Percentiles rank a stretch among this genome's conserved stretches.
Conservation (phyloP, 2,888 invertebrate species). For the Drosophila fulvimacula region DNA sequence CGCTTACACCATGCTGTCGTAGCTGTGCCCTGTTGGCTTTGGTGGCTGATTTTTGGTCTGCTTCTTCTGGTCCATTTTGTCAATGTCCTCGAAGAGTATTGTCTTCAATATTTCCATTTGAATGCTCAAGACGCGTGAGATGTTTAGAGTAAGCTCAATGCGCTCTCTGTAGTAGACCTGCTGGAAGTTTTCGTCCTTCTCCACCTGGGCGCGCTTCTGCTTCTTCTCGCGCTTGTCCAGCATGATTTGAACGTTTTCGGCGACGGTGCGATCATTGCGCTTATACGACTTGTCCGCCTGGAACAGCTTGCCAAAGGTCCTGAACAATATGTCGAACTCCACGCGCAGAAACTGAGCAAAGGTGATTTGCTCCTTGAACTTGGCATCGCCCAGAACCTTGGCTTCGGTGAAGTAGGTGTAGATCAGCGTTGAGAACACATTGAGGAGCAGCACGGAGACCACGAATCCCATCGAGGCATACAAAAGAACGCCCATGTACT, state of each 20-base stretch:
- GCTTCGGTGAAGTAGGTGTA: constrained; percentile 59
- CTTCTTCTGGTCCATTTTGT: not conserved
- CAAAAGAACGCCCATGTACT: constrained; percentile 68
- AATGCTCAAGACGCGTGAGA: constrained; percentile 27
- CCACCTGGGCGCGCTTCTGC: not conserved
- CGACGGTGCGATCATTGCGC: constrained; percentile 44
- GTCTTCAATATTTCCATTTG: constrained; percentile 55
- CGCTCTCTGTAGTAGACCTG: constrained; percentile 35
- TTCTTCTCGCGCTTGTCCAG: constrained; percentile 14
- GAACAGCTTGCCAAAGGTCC: not conserved
- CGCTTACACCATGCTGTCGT: not conserved
- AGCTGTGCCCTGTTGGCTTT: no score
- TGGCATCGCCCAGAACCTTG: constrained; percentile 30
- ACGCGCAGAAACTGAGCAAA: constrained; percentile 71
- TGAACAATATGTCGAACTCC: constrained; percentile 40
- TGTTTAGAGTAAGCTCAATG: constrained; percentile 16
- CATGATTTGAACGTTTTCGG: constrained; percentile 39
- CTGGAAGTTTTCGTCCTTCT: constrained; percentile 17
- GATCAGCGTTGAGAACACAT: constrained; percentile 78
- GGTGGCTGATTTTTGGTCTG: not conserved
- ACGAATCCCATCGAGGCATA: constrained; percentile 71
- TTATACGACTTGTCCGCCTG: constrained; percentile 19
- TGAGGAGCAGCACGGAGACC: constrained; percentile 75
- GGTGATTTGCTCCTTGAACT: constrained; percentile 42
- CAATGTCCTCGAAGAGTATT: constrained; percentile 13